A percentile compares a stretch with the other conserved stretches of the same genome.
Conservation (phyloP, 2,113 vertebrate species). For the Miniopterus natalensis region DNA sequence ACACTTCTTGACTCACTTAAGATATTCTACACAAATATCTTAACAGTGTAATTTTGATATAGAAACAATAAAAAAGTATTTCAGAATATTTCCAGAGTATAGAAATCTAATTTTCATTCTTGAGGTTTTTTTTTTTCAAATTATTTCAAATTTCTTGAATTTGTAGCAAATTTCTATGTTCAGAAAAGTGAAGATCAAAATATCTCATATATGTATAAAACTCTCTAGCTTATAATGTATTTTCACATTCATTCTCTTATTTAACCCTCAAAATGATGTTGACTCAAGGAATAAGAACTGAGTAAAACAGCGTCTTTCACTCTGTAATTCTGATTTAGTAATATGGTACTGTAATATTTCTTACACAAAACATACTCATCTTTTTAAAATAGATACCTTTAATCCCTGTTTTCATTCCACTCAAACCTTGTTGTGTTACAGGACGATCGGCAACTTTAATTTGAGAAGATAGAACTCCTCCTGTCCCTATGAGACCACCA, state of each 20-base stretch:
- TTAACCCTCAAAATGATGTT: not conserved
- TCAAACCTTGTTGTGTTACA: conserved; percentile 98
- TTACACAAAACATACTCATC: not conserved
- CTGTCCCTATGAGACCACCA: conserved; percentile 84
- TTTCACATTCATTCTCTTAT: conserved; percentile 55
- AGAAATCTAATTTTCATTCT: conserved; percentile 44
- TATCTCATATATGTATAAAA: not conserved
- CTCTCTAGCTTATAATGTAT: not conserved
- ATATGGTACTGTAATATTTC: not conserved
- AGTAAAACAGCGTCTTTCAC: conserved; percentile 17
- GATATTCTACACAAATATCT: not conserved
- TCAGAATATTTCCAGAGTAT: conserved; percentile 37
- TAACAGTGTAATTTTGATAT: conserved; percentile 31
- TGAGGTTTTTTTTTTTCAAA: conserved; percentile 49
- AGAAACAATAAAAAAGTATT: conserved; percentile 3
- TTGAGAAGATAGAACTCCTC: conserved; percentile 93
- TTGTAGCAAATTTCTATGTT: not conserved
- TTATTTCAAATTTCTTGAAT: conserved; percentile 56
- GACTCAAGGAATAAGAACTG: conserved; percentile 28
- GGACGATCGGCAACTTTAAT: conserved; percentile 97
- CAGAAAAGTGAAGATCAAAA: conserved; percentile 55
- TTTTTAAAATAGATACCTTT: conserved; percentile 91
- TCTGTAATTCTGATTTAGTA: conserved; percentile 13
- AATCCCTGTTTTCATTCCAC: conserved; percentile 96
- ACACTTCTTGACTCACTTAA: not conserved